Evolutionary conservation across 2,888 invertebrate species (phyloP).

Genomic region (Dendrolimus houi): DNA sequence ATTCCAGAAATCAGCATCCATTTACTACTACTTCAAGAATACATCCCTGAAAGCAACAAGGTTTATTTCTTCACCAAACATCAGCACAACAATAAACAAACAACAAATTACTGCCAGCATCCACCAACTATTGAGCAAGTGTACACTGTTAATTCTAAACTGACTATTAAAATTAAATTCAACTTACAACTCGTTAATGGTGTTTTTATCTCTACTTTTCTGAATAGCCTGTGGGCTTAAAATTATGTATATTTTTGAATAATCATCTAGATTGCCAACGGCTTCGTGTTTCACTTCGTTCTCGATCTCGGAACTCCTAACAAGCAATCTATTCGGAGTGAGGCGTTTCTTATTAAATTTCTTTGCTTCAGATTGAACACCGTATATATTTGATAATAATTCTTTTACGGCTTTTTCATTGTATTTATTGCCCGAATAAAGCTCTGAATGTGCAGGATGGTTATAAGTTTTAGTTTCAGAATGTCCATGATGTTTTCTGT

Average conservation of each 20-base stretch:
- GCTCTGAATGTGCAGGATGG: too few species aligned
- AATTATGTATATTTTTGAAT: constrained; percentile 44
- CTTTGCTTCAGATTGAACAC: not conserved
- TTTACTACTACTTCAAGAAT: too few species aligned
- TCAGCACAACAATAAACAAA: too few species aligned
- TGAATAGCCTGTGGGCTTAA: constrained; percentile 33
- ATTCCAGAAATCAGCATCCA: too few species aligned
- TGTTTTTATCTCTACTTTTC: constrained; percentile 23
- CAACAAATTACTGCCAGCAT: too few species aligned
- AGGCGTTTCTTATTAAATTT: constrained; percentile 2
- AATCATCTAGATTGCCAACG: constrained; percentile 18
- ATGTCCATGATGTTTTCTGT: too few species aligned
- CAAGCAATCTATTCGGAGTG: constrained; percentile 10
- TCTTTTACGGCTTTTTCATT: not conserved
- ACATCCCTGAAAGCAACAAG: too few species aligned
- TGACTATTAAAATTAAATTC: not conserved
- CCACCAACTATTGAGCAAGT: too few species aligned
- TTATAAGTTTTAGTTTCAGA: too few species aligned
- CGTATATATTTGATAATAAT: not conserved
- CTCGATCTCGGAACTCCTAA: constrained; percentile 3
- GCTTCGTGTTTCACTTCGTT: constrained; percentile 6
- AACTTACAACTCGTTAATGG: constrained; percentile 44
- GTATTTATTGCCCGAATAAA: not conserved
- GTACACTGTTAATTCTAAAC: too few species aligned
- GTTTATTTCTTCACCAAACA: too few species aligned